Evolutionary conservation across 2,797 vertebrate genomes (phyloP), one percentile per base, ranked within the genome.

Genomic region (Todus mexicanus): DNA sequence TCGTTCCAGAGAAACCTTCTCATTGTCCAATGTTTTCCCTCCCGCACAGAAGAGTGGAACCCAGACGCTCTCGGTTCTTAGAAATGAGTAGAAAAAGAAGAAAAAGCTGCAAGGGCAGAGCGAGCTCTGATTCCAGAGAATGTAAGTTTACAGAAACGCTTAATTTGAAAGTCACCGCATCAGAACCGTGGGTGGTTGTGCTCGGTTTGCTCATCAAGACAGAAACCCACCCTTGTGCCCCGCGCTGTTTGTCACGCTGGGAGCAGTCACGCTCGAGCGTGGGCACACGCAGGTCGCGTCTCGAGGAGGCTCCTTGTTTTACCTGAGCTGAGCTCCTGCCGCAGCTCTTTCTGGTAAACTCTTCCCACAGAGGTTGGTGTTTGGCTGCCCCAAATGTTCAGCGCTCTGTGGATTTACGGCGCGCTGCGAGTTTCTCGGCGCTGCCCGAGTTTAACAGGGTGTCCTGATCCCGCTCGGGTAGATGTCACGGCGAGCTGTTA

Each of bases 11-110:
- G 35, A 93, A 90, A 59, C 45, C 77, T 84, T 81, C 71, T 96
- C 27, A 84, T 66, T 78, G 68, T 90, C 38, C 54, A 48, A 5
- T 95, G 37, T 94, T 90, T 96, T 91, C 37, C 35, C 29, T 93
- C 59, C 87, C 80, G 79, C 53, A 81, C 95, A 97, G 96, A 90
- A 85, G 43, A 92, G 73, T 84, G 70, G 93, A 95, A 73, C 17
- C 31, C 91, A 85, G 93, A 96, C 85, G 88, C 12, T 29, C 64
- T 81, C 48, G 56, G 5, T 82, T 93, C 66, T 80, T 79, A 66
- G 84, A 94, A 93, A 99, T 99, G 98, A 99, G 98, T 89, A 98
- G 97, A 84, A 98, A 98, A 95, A 98, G 97, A 97, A 98, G 98
- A 96, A 98, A 98, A 95, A 97, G 95, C 94, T 98, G 95, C 96